Base-by-base conservation (phyloP, 2,888 invertebrate species). In the Lysandra coridon region DNA sequence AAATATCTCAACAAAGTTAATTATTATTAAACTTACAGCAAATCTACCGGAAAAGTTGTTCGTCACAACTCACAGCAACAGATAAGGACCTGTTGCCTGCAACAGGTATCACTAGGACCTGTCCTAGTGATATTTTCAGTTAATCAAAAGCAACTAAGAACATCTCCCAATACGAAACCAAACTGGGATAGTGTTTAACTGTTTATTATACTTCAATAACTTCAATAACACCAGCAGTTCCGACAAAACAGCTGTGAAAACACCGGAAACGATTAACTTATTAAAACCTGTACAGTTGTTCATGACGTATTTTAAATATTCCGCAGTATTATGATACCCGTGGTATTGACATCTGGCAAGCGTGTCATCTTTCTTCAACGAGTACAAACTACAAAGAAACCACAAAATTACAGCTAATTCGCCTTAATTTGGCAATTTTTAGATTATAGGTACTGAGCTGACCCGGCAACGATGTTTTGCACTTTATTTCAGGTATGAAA, bases 321-420 rank as follows among this genome's bases (percentile, higher is more conserved):
- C 78, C 79, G 74, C 33, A 76, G 78, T 80, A 80, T 81, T 81
- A 82, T 82, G 76, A 81, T 77, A 73, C 80, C 73, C 69, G 33
- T 80, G 80, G 78, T 79, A 81, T 78, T 79, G 81, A 80, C 83
- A 82, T 81, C 80, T 82, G 82, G 83, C 81, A 78, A 79, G 80
- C 81, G 81, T 49, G 75, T 33, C 64, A 73, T 23, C 73, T 73
- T 79, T 79, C 60, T 79, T 33, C 40, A 17, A 23, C 17, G 60
- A 62, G 37, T 23, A 23, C n/a, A 57, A 73, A 60, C 40, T 40
- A 23, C n/a, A 60, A 73, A 60, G 44, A n/a, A 76, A 76, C 76
- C 76, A 33, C 76, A 57, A 57, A 76, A 76, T 30, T 57, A 76
- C 76, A 57, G 2, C 7, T 14, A 33, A 76, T 75, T 76, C 33